Evolutionary conservation across 1,140 invertebrate genomes (phyloP).

Genomic region (Parasteatoda tepidariorum): DNA sequence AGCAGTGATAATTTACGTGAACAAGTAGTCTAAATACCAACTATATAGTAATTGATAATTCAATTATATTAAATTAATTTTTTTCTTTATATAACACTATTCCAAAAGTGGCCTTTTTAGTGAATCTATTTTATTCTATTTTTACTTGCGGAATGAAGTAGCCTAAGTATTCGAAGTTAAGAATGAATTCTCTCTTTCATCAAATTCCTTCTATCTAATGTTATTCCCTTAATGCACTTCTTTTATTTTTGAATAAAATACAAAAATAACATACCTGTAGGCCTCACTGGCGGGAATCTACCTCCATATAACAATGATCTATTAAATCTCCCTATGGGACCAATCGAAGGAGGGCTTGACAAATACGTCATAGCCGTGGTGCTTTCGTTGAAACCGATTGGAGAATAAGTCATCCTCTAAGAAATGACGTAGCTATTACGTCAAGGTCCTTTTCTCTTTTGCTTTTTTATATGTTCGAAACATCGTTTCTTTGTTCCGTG

Average conservation of each 20-base stretch:
- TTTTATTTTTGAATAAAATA: background rate
- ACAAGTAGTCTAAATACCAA: too few species aligned
- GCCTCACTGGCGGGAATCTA: conserved; percentile 7
- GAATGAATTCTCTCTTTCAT: too few species aligned
- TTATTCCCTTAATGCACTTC: too few species aligned
- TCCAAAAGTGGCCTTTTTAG: too few species aligned
- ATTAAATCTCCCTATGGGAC: conserved; percentile 9
- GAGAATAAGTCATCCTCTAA: conserved; percentile 1
- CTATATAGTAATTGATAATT: too few species aligned
- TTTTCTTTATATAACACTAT: too few species aligned
- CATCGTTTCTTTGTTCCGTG: background rate
- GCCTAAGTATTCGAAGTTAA: too few species aligned
- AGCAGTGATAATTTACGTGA: too few species aligned
- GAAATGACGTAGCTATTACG: background rate
- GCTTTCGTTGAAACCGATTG: conserved; percentile 11
- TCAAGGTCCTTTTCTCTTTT: conserved; percentile 21
- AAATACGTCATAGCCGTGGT: conserved; percentile 33
- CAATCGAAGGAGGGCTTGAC: conserved; percentile 12
- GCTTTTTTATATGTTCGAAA: conserved; percentile 38
- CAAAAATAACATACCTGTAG: conserved; percentile 23
- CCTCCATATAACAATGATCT: background rate
- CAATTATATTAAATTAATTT: too few species aligned
- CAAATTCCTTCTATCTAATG: too few species aligned
- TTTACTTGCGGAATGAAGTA: too few species aligned
- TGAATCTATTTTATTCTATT: too few species aligned